These are phyloP conservation scores for Palloptera scutellata DNA, from an alignment of 2,888 invertebrate genomes.

Conservation along the genomic window DNA sequence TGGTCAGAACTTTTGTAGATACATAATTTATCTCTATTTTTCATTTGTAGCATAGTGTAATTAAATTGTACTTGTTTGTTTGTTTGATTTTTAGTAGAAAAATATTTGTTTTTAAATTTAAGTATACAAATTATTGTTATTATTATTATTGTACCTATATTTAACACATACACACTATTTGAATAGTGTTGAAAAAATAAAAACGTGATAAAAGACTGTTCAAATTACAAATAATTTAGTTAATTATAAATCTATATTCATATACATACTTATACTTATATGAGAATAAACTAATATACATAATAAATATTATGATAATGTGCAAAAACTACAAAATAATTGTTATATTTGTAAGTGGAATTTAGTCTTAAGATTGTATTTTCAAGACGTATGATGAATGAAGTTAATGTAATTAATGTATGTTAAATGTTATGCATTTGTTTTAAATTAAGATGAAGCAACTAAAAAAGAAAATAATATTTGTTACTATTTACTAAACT, in stretches of 20 bases:
- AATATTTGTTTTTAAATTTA: conserved; percentile 15
- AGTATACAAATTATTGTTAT: conserved; percentile 1
- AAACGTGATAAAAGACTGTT: conserved; percentile 60
- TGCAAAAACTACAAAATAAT: conserved; percentile 28
- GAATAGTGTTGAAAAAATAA: conserved; percentile 27
- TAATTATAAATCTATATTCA: conserved; percentile 28
- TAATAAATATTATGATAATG: conserved; percentile 29
- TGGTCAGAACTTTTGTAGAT: no score
- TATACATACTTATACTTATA: conserved; percentile 18
- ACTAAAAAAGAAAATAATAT: conserved; percentile 13
- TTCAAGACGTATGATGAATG: neutral
- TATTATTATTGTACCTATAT: conserved; percentile 1
- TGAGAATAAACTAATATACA: conserved; percentile 31
- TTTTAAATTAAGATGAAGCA: conserved; percentile 35
- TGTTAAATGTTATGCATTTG: conserved; percentile 44
- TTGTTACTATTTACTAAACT: conserved; percentile 23
- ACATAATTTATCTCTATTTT: no score
- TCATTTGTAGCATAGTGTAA: no score
- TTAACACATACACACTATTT: conserved; percentile 17
- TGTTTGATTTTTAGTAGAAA: neutral
- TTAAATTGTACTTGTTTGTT: neutral
- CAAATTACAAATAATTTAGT: conserved; percentile 33
- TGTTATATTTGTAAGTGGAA: conserved; percentile 20
- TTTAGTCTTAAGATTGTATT: neutral
- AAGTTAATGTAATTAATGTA: conserved; percentile 33